phyloP scores from a whole-genome alignment of 2,113 vertebrate genomes.

The Urocynchramus pylzowi region DNA sequence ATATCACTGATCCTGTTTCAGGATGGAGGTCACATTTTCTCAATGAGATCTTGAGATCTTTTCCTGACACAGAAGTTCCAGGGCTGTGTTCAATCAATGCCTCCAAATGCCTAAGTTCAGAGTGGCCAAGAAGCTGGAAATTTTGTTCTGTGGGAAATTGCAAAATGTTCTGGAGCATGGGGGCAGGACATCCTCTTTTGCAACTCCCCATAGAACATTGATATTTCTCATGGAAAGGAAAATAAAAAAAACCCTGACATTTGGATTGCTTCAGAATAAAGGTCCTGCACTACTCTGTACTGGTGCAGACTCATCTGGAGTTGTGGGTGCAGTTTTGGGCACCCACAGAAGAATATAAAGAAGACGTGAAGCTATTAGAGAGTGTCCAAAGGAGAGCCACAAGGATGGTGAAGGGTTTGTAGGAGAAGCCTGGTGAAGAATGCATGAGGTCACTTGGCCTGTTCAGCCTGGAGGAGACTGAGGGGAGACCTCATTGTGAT shows the following conservation, averaged over 20 bases:
- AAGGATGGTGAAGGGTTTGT: fast-evolving
- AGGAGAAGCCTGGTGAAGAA: background rate
- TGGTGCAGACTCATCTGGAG: background rate
- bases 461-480: background rate
- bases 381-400: background rate
- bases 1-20: background rate
- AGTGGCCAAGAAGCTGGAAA: background rate
- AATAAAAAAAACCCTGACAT: background rate
- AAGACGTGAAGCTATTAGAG: background rate
- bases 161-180: background rate
- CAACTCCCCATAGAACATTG: background rate
- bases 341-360: background rate
- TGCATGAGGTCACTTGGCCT: background rate
- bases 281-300: background rate
- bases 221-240: background rate
- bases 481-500: background rate
- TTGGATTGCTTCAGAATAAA: background rate
- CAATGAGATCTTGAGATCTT: background rate
- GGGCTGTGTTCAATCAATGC: background rate
- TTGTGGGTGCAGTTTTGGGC: background rate
- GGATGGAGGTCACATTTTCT: background rate
- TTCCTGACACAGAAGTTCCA: background rate
- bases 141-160: background rate
- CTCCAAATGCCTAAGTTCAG: background rate
- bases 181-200: background rate